Conservation (phyloP, 1,140 invertebrate species). For the Batillaria attramentaria region DNA sequence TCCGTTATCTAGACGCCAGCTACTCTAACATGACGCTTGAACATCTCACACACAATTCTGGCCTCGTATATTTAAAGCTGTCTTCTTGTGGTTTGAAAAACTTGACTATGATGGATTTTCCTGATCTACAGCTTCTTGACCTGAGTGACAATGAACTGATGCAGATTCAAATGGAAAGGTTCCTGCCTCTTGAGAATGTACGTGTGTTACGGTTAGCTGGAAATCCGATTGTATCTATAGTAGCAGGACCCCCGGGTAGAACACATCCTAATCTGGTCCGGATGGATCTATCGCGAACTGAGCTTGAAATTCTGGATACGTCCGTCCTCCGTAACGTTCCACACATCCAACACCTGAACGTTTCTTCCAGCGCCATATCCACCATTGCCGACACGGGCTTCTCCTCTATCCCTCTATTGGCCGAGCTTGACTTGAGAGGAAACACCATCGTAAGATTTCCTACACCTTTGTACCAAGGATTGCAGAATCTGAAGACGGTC, state of each 20-base stretch:
- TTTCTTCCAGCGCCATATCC: not conserved
- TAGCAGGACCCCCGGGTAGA: not conserved
- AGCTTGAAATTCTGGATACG: not conserved
- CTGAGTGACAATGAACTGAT: slow-evolving; percentile 21
- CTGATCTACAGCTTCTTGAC: slow-evolving; percentile 15
- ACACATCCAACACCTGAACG: slow-evolving; percentile 3
- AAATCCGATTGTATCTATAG: not conserved
- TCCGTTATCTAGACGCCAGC: not conserved
- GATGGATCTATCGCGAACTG: slow-evolving; percentile 6
- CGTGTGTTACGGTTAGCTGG: slow-evolving; percentile 2
- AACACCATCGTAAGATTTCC: slow-evolving; percentile 33
- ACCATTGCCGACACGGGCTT: slow-evolving; percentile 26
- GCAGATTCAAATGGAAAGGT: not conserved
- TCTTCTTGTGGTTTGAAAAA: not conserved
- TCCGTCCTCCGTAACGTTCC: slow-evolving; percentile 3
- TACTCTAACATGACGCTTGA: not conserved
- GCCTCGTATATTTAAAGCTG: not conserved
- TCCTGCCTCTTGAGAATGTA: slow-evolving; percentile 10
- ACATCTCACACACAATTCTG: not conserved
- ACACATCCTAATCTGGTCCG: not conserved
- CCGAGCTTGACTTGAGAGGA: slow-evolving; percentile 15
- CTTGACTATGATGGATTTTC: not conserved
- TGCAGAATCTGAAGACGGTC: slow-evolving; percentile 12
- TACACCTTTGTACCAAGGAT: slow-evolving; percentile 18
- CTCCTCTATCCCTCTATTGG: not conserved